Evolutionary conservation across 2,797 vertebrate species (phyloP), one percentile per base, ranked within the genome.

Genomic region (Chanos chanos): DNA sequence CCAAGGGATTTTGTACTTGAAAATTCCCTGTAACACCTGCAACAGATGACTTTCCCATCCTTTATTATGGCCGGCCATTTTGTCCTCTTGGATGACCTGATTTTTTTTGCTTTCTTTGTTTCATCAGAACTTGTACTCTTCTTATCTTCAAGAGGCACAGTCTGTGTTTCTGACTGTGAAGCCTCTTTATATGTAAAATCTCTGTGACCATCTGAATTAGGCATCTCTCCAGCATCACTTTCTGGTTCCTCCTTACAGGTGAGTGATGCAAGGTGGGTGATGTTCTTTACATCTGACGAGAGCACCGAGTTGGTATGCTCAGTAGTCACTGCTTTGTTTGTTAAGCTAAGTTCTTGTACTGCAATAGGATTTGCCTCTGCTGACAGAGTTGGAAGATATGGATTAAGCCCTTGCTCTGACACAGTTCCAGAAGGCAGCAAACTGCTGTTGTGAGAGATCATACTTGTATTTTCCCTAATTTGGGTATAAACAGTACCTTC

Each of bases 41-140:
- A 94, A 75, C 96, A 99, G 72, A 99, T 97, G 61, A 99, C 97
- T 70, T 99, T 99, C 18, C 96, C 97, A 64, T 97, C 96, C 78
- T 94, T 93, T 67, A 99, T 95, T 72, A 98, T 99, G 24, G 96
- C 96, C 48, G 97, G 97, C 94, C 95, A 98, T 75, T 98, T 99
- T 44, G 94, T 92, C 64, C 95, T 90, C 79, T 94, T 97, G 78
- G 94, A 97, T 62, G 92, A 86, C 71, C 94, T 94, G 65, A 89
- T 82, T 64, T 84, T 86, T 75, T 89, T 92, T 57, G 61, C 75
- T 80, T 86, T 89, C 34, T 70, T 83, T 1, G 10, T 0, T 0
- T 89, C 86, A 6, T 69, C 28, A 19, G 85, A 76, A 36, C 30
- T 21, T 22, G 66, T 63, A 19, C 49, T 41, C 4, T 19, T 63